Conservation (phyloP, 1,140 invertebrate species). For the Triops longicaudatus region DNA sequence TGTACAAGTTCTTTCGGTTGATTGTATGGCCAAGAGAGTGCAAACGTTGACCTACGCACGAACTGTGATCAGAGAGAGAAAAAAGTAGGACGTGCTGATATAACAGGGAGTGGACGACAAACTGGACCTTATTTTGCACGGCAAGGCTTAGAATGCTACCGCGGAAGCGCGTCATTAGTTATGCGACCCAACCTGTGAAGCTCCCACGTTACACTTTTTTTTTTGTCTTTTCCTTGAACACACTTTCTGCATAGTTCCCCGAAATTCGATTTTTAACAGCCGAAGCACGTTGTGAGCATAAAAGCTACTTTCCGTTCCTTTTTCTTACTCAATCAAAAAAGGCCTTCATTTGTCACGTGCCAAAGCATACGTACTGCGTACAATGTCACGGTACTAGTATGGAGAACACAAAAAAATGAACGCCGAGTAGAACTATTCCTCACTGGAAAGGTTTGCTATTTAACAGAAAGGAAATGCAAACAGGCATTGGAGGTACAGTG, state of each 20-base stretch:
- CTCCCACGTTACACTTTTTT: slow-evolving; percentile 5
- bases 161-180: not conserved
- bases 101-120: not conserved
- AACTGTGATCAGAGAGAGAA: not conserved
- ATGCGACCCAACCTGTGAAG: not conserved
- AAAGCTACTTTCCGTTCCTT: not conserved
- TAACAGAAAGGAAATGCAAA: too few relatives aligned
- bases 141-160: not conserved
- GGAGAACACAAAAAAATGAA: not conserved
- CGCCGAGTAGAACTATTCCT: not conserved
- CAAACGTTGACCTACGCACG: not conserved
- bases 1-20: not conserved
- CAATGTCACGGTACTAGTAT: not conserved
- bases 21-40: not conserved
- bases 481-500: too few relatives aligned
- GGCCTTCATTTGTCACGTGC: not conserved
- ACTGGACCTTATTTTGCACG: not conserved
- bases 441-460: too few relatives aligned
- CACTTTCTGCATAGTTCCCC: not conserved
- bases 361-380: not conserved
- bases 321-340: slow-evolving; percentile 3
- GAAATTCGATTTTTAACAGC: not conserved
- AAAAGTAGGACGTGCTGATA: not conserved
- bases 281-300: not conserved
- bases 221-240: not conserved